Percentiles rank a stretch among this genome's conserved stretches.
Conservation (phyloP, 2,888 invertebrate genomes). For the Cordilura impudica region DNA sequence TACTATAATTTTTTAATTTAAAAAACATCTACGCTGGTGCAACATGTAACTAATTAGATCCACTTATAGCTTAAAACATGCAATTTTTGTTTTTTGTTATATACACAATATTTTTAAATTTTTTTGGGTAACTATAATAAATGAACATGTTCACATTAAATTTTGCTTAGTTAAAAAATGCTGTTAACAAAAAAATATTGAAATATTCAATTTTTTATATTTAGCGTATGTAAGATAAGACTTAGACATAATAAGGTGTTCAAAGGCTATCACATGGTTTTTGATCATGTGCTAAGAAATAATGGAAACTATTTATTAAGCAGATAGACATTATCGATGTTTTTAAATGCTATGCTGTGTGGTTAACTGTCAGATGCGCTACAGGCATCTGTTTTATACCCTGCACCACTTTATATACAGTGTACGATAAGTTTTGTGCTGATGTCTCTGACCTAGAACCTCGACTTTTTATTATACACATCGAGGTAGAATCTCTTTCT, state of each 20-base stretch:
- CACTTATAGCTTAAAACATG: conserved; percentile 58
- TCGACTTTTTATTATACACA: no score
- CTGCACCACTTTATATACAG: no score
- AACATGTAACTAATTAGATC: conserved; percentile 61
- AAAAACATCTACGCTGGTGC: conserved; percentile 40
- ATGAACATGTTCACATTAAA: conserved; percentile 33
- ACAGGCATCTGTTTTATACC: no score
- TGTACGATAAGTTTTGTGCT: no score
- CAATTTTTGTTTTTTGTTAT: conserved; percentile 27
- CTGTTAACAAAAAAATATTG: conserved; percentile 23
- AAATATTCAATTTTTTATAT: conserved; percentile 14
- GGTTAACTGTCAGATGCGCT: no score
- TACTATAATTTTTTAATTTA: neutral
- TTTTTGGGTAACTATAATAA: conserved; percentile 22
- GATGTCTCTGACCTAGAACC: no score
- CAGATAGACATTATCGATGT: no score
- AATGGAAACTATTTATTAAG: neutral
- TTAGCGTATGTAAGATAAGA: neutral
- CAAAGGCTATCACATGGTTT: neutral
- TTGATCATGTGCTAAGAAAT: neutral
- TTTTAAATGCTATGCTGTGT: no score
- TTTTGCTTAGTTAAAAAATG: conserved; percentile 1
- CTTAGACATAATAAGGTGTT: neutral
- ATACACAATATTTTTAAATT: neutral
- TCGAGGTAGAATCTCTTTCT: no score